phyloP scores from a whole-genome alignment of 92 coral and sea anemone genomes.

The Heteractis magnifica region DNA sequence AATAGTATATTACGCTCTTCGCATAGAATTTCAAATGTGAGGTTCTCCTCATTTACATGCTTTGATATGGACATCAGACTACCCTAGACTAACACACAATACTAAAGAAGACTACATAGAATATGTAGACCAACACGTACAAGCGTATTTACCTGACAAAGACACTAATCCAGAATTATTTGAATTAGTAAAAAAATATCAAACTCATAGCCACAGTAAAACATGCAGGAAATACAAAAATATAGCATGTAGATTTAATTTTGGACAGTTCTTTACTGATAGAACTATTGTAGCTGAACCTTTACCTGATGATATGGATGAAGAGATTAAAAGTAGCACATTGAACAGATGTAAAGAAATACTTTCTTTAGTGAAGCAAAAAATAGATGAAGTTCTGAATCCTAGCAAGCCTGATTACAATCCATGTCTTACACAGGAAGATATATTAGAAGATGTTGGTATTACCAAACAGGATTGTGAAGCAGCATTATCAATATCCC shows the following conservation, averaged over 20 bases:
- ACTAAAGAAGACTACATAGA: conserved; percentile 44
- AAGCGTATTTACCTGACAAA: conserved; percentile 42
- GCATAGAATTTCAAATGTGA: too few species aligned
- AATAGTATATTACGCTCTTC: too few species aligned
- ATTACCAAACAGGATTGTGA: conserved; percentile 41
- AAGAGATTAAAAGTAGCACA: conserved; percentile 19
- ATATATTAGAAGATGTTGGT: conserved; percentile 28
- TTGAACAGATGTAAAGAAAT: conserved; percentile 42
- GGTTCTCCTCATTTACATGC: conserved; percentile 58
- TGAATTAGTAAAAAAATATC: conserved; percentile 15
- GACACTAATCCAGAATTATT: conserved; percentile 42
- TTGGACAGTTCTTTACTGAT: conserved; percentile 72
- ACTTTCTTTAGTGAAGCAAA: conserved; percentile 47
- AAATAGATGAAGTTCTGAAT: conserved; percentile 32
- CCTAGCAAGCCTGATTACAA: conserved; percentile 37
- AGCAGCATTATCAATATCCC: conserved; percentile 53
- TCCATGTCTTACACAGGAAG: conserved; percentile 13
- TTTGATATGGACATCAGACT: conserved; percentile 53
- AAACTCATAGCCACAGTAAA: too few species aligned
- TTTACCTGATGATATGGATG: conserved; percentile 46
- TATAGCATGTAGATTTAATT: conserved; percentile 59
- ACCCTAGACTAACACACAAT: conserved; percentile 22
- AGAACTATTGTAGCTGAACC: conserved; percentile 61
- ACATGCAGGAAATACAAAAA: not conserved
- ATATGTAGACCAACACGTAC: conserved; percentile 52